Evolutionary conservation across 2,797 vertebrate genomes (phyloP).

Genomic region (Neosilurus mollespiculum): DNA sequence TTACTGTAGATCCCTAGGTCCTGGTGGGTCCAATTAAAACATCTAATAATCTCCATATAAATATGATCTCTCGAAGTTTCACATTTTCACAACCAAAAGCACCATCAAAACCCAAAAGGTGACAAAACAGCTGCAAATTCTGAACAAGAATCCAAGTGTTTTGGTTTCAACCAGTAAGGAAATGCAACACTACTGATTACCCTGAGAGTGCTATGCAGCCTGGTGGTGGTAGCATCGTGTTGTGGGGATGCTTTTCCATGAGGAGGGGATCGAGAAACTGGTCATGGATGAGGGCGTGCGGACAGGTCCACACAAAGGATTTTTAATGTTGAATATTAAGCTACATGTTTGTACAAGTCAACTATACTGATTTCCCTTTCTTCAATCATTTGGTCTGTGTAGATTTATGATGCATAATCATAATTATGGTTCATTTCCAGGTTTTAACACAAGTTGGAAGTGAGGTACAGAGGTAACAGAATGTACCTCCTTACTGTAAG

Average conservation of each 20-base stretch:
- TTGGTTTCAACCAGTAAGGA: not conserved
- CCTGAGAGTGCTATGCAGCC: not conserved
- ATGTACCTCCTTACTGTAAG: too few species aligned
- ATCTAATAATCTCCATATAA: not conserved
- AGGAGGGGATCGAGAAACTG: not conserved
- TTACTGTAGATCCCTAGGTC: too few species aligned
- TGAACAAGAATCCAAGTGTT: not conserved
- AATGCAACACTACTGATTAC: not conserved
- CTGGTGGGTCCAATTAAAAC: too few species aligned
- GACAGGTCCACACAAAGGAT: not conserved
- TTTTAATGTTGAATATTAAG: not conserved
- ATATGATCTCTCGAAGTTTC: not conserved
- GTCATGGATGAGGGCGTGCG: not conserved
- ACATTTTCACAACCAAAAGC: not conserved
- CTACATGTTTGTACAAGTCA: too few species aligned
- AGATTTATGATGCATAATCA: not conserved
- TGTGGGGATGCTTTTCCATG: not conserved
- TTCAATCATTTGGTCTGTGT: too few species aligned
- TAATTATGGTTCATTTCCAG: not conserved
- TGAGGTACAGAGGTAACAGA: too few species aligned
- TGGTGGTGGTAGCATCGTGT: not conserved
- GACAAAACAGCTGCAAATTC: not conserved
- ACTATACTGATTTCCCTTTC: not conserved
- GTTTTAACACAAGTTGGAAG: not conserved
- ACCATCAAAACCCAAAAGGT: not conserved